Evolutionary conservation across 2,113 vertebrate genomes (phyloP), one percentile per base, ranked within the genome.

Genomic region (Dinomys branickii): DNA sequence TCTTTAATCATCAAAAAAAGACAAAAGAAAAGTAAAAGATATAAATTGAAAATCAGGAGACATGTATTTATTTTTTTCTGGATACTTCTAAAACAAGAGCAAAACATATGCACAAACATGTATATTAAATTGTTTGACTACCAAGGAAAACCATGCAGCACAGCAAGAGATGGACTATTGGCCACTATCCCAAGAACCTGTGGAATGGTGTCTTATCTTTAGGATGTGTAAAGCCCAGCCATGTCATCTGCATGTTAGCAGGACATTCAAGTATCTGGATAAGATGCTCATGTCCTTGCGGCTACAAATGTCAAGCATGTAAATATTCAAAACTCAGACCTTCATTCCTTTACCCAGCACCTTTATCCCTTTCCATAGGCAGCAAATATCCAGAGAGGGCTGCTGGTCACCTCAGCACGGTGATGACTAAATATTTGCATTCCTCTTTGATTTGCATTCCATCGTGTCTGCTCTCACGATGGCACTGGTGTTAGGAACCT

Each of bases 101-200:
- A 85, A 88, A 78, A 52, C 14, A 30, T 75, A 82, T 83, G 19
- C 77, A 26, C 12, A 75, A 81, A 85, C 86, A 90, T 24, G 50
- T 81, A 22, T 87, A 63, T 35, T 52, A 83, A 95, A 84, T 93
- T 54, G 65, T 96, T 93, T 10, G 12, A 73, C 58, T 65, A 20
- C 52, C 90, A 92, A 88, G 52, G n/a, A 87, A 69, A 0, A 83
- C 9, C 5, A 41, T 26, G 2, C 50, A 50, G 73, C 6, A 26
- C 3, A 47, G 54, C 14, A 88, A 2, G 81, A 78, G 13, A 19
- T 14, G 7, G 24, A 67, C 38, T 28, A 65, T 75, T 28, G 12
- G 33, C 24, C 54, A 9, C 30, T 56, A 35, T 33, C 75, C 41
- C n/a, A 73, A 75, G 41, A 69, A 56, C 17, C 26, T n/a, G n/a